Conservation (phyloP, 2,113 vertebrate genomes). For the Ictalurus punctatus region DNA sequence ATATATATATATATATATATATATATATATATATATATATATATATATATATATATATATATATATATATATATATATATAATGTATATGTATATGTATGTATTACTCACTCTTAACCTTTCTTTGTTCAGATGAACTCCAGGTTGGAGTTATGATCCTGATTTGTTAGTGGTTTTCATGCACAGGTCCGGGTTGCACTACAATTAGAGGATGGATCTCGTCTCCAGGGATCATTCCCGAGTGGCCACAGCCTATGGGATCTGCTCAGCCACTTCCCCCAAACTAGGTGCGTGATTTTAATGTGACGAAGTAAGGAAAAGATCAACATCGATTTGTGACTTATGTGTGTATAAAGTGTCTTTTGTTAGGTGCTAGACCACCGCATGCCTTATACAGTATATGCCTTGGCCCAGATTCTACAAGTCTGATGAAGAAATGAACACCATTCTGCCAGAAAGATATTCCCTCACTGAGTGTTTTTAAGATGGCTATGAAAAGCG, state of each 20-base stretch:
- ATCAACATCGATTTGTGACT: background rate
- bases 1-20: background rate
- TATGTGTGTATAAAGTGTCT: background rate
- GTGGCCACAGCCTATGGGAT: conserved; percentile 87
- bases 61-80: no score
- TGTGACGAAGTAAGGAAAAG: background rate
- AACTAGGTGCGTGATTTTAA: conserved; percentile 77
- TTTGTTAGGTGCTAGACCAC: background rate
- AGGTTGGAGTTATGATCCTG: background rate
- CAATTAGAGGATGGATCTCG: conserved; percentile 87
- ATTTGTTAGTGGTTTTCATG: conserved; percentile 21
- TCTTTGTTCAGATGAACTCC: background rate
- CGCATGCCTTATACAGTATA: background rate
- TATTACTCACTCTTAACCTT: background rate
- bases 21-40: no score
- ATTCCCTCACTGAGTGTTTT: background rate
- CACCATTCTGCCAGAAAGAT: background rate
- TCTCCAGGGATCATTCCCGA: conserved; percentile 82
- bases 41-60: no score
- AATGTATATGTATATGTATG: no score
- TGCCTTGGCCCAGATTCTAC: background rate
- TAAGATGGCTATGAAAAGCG: background rate
- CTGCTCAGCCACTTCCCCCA: conserved; percentile 82
- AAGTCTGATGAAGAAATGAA: background rate
- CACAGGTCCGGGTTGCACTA: conserved; percentile 85